Evolutionary conservation across 2,113 vertebrate species (phyloP).

Genomic region (Poeciliopsis occidentalis): DNA sequence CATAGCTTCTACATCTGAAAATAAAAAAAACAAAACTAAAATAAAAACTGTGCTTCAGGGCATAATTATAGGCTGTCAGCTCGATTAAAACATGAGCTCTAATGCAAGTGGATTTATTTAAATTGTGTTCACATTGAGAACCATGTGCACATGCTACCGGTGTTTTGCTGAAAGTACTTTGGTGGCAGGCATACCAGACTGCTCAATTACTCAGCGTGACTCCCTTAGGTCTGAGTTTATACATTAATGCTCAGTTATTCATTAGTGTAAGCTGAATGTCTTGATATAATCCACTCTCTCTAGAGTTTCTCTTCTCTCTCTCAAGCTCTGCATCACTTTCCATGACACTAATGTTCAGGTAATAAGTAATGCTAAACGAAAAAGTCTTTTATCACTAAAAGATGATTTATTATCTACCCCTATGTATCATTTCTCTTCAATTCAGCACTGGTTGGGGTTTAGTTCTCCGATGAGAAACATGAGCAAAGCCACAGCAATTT

Average conservation of each 20-base stretch:
- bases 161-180: conserved; percentile 13
- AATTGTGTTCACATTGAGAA: too few relatives aligned
- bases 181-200: conserved; percentile 13
- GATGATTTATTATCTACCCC: conserved; percentile 25
- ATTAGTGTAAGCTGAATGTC: conserved; percentile 52
- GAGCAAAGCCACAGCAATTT: conserved; percentile 1
- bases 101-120: neutral
- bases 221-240: conserved; percentile 47
- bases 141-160: neutral
- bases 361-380: conserved; percentile 39
- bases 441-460: conserved; percentile 1
- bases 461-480: conserved; percentile 11
- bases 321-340: conserved; percentile 29
- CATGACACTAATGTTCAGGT: conserved; percentile 43
- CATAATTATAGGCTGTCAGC: neutral
- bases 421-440: conserved; percentile 1
- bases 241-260: conserved; percentile 52
- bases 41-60: too few relatives aligned
- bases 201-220: conserved; percentile 35
- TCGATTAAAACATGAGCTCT: neutral
- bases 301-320: conserved; percentile 36
- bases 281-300: conserved; percentile 46
- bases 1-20: neutral
- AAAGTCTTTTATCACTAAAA: conserved; percentile 30
- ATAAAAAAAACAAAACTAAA: too few relatives aligned